Conservation (phyloP, 2,113 vertebrate species). For the Procavia capensis region DNA sequence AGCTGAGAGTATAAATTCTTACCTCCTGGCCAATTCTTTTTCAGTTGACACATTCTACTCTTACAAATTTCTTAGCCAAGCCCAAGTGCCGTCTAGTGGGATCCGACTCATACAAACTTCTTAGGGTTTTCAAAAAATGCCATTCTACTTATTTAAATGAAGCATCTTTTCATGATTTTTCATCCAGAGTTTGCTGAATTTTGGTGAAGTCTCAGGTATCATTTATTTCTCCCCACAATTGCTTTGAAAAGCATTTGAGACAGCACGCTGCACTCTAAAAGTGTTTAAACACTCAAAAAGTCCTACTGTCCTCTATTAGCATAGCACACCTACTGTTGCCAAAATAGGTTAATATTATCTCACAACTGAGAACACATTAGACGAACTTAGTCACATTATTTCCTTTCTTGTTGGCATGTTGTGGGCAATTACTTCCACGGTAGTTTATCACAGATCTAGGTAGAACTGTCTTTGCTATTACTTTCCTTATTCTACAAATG, state of each 20-base stretch:
- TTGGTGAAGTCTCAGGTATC: neutral
- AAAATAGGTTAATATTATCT: neutral
- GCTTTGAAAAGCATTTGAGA: neutral
- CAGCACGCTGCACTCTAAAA: neutral
- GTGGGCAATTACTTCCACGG: neutral
- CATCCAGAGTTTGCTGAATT: neutral
- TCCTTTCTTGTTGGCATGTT: neutral
- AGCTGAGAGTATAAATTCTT: neutral
- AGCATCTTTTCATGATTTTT: neutral
- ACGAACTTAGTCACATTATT: neutral
- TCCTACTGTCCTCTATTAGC: neutral
- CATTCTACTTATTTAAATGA: neutral
- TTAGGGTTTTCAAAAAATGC: neutral
- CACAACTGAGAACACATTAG: neutral
- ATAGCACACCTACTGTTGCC: neutral
- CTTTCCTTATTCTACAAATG: neutral
- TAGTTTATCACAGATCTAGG: neutral
- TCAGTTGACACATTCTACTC: neutral
- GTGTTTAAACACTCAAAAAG: neutral
- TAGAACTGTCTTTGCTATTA: neutral
- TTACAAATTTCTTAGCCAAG: slow-evolving; percentile 12
- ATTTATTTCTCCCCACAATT: neutral
- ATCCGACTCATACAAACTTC: neutral
- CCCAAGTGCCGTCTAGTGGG: no score
- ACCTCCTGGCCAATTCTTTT: neutral